Conservation (phyloP, 2,888 invertebrate genomes). For the Acleris holmiana region DNA sequence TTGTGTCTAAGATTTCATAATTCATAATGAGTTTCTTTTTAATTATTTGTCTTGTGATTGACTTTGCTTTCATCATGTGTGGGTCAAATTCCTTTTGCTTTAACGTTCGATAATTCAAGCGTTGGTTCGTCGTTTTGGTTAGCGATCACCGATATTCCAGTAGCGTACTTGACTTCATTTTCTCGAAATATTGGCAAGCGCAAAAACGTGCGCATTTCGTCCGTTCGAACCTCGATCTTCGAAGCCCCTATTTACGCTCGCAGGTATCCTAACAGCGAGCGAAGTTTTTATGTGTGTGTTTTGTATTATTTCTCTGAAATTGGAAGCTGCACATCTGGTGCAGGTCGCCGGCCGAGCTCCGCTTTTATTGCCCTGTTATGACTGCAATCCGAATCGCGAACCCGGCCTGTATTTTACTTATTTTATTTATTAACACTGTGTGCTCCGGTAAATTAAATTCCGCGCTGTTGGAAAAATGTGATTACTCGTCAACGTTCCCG, state of each 20-base stretch:
- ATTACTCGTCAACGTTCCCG: slow-evolving; percentile 41
- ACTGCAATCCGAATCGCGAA: slow-evolving; percentile 67
- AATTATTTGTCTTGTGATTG: slow-evolving; percentile 42
- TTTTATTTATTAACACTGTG: slow-evolving; percentile 64
- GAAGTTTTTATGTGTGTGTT: slow-evolving; percentile 64
- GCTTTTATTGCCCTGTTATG: slow-evolving; percentile 75
- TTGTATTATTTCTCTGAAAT: slow-evolving; percentile 68
- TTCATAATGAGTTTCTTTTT: slow-evolving; percentile 41
- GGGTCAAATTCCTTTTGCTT: slow-evolving; percentile 19
- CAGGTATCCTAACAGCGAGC: slow-evolving; percentile 68
- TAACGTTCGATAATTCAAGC: slow-evolving; percentile 19
- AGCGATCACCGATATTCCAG: slow-evolving; percentile 13
- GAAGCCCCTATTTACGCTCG: slow-evolving; percentile 70
- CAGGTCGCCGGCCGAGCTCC: slow-evolving; percentile 51
- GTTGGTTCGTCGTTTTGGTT: slow-evolving; percentile 23
- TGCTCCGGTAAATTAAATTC: slow-evolving; percentile 62
- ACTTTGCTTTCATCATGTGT: slow-evolving; percentile 36
- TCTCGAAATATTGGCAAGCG: slow-evolving; percentile 39
- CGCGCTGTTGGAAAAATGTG: slow-evolving; percentile 52
- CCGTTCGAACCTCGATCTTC: slow-evolving; percentile 61
- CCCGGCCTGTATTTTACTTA: slow-evolving; percentile 59
- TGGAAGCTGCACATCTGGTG: slow-evolving; percentile 72
- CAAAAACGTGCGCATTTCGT: slow-evolving; percentile 62
- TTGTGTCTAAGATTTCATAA: slow-evolving; percentile 42
- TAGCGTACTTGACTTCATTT: slow-evolving; percentile 26